Base-by-base conservation (phyloP, 2,888 invertebrate species). In the Lampropteryx suffumata region DNA sequence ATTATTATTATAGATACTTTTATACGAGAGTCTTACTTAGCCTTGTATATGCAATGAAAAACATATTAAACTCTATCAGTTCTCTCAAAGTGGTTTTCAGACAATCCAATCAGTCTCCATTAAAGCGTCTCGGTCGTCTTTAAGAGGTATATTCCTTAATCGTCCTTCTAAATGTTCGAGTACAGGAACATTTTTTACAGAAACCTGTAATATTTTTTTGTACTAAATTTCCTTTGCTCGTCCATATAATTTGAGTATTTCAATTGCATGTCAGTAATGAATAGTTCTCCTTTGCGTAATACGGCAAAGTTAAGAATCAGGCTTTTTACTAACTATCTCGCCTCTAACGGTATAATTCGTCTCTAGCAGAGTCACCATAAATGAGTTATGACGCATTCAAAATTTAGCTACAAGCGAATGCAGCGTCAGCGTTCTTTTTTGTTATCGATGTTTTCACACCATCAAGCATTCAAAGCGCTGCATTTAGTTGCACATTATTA, bases 381-480 rank as follows among this genome's bases (percentile, higher is more conserved):
- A n/a, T n/a, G n/a, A n/a, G 21, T 21, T 55, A 74, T 80, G 80
- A 84, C 79, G 82, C 76, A 65, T 57, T 57, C 59, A 49, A 47
- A 37, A 24, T 28, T 45, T 70, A 3, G 70, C 69, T 71, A 70
- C 76, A 75, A 78, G 75, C 73, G 71, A 69, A 59, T 55, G 70
- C 71, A 61, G 65, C 71, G 83, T 83, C 82, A 82, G 79, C 73
- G 59, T 70, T 77, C 73, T 27, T 37, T 4, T 21, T 12, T 12
- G 12, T 37, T 29, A 76, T 78, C 72, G 64, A 75, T 68, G 60
- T 58, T 51, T 33, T 49, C 51, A 42, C 27, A 66, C 55, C 65
- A 52, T 73, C 26, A 61, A 80, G 79, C 77, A 70, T 50, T 65
- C 62, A 47, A 55, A 79, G 76, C 76, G 46, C 56, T 47, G 28